Evolutionary conservation across 2,888 invertebrate species (phyloP).

Genomic region (Osmoderma eremita): DNA sequence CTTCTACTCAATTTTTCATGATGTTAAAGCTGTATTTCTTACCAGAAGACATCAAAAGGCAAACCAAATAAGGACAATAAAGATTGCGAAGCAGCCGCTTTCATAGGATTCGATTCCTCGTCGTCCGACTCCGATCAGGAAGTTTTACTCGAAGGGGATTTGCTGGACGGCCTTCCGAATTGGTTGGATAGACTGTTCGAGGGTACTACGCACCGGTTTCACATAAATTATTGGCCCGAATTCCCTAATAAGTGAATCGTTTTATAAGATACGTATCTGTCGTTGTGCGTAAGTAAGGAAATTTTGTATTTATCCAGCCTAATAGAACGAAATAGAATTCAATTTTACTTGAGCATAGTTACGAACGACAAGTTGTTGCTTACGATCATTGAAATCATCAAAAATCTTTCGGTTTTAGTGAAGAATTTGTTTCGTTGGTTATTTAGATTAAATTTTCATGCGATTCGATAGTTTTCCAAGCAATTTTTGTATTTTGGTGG

Average conservation of each 20-base stretch:
- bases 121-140: conserved; percentile 69
- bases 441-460: no score
- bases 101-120: conserved; percentile 83
- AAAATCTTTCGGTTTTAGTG: no score
- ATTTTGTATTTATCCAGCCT: no score
- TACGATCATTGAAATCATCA: no score
- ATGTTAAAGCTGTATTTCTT: conserved; percentile 1
- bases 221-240: conserved; percentile 98
- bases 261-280: no score
- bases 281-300: no score
- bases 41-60: conserved; percentile 42
- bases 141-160: conserved; percentile 65
- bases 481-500: no score
- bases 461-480: no score
- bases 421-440: no score
- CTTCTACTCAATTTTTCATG: not conserved
- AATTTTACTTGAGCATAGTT: no score
- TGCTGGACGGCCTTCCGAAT: conserved; percentile 91
- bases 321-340: no score
- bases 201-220: conserved; percentile 94
- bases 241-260: conserved; percentile 80
- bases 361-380: no score
- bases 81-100: conserved; percentile 85
- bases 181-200: conserved; percentile 98
- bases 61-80: conserved; percentile 54